Percentiles rank a stretch among this genome's conserved stretches.
These are phyloP conservation scores for Diorhabda sublineata DNA, from an alignment of 1,140 invertebrate genomes.

Conservation along the genomic window DNA sequence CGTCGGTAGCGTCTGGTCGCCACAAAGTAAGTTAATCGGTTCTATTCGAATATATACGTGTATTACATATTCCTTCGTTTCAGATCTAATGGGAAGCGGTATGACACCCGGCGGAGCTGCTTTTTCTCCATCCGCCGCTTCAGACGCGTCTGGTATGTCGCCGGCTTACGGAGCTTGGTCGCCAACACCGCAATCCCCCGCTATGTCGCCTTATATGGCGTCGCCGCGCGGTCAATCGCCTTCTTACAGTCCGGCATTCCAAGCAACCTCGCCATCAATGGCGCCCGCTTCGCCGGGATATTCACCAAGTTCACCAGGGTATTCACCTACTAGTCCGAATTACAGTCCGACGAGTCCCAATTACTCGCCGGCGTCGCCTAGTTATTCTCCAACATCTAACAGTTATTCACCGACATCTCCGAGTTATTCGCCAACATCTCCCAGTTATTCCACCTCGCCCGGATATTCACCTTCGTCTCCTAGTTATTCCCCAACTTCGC, in stretches of 20 bases:
- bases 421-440: slow-evolving; percentile 64
- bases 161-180: slow-evolving; percentile 73
- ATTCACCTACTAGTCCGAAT: slow-evolving; percentile 76
- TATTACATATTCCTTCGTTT: slow-evolving; percentile 19
- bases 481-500: slow-evolving; percentile 64
- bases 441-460: slow-evolving; percentile 67
- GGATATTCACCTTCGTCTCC: slow-evolving; percentile 68
- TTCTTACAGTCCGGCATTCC: slow-evolving; percentile 73
- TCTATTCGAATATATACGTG: not conserved
- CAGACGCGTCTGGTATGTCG: slow-evolving; percentile 86
- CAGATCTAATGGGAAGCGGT: slow-evolving; percentile 70
- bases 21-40: slow-evolving; percentile 50
- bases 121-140: slow-evolving; percentile 91
- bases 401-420: slow-evolving; percentile 68
- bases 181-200: slow-evolving; percentile 77
- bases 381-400: slow-evolving; percentile 71
- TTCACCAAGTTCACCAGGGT: slow-evolving; percentile 72
- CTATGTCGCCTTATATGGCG: slow-evolving; percentile 72
- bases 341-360: slow-evolving; percentile 72
- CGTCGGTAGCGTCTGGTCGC: slow-evolving; percentile 76
- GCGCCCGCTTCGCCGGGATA: slow-evolving; percentile 77
- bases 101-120: slow-evolving; percentile 95
- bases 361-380: slow-evolving; percentile 69
- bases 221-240: slow-evolving; percentile 72
- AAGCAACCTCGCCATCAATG: slow-evolving; percentile 67